A percentile compares a stretch with the other conserved stretches of the same genome.
These are phyloP conservation scores for Malthinus flaveolus DNA, from an alignment of 2,888 invertebrate genomes.

Conservation along the genomic window DNA sequence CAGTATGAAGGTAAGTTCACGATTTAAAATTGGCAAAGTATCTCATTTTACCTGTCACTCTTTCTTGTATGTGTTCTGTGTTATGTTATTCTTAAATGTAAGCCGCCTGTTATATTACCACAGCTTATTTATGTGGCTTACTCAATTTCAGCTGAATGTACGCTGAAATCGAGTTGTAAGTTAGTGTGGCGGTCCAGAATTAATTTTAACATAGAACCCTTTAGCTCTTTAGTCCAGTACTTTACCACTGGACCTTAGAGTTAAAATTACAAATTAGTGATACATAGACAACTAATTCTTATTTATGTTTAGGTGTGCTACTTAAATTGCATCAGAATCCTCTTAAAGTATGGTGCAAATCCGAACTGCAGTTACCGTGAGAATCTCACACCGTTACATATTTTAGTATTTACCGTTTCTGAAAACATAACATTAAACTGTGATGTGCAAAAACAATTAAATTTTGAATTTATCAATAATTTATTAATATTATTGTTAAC, in stretches of 20 bases:
- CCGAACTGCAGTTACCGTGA: constrained; percentile 72
- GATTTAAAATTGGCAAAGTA: too few relatives aligned
- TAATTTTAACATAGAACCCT: too few relatives aligned
- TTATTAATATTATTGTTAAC: constrained; percentile 66
- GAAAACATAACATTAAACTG: constrained; percentile 71
- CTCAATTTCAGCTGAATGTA: too few relatives aligned
- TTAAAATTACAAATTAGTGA: neutral
- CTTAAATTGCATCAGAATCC: constrained; percentile 68
- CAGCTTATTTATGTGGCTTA: too few relatives aligned
- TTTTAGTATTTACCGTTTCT: constrained; percentile 71
- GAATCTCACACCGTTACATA: constrained; percentile 70
- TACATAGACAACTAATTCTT: neutral
- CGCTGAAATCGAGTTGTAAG: too few relatives aligned
- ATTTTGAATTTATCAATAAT: constrained; percentile 72
- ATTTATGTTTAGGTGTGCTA: constrained; percentile 64
- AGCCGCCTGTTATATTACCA: too few relatives aligned
- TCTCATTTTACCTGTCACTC: too few relatives aligned
- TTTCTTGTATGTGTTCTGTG: too few relatives aligned
- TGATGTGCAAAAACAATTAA: constrained; percentile 67
- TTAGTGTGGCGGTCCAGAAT: too few relatives aligned
- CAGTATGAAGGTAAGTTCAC: constrained; percentile 65
- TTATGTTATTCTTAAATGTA: too few relatives aligned
- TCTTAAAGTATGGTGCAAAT: constrained; percentile 72
- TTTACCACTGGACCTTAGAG: too few relatives aligned
- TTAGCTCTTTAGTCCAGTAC: too few relatives aligned